Percentiles rank a stretch among this genome's conserved stretches.
phyloP scores from a whole-genome alignment of 1,140 invertebrate genomes.

The Frieseomelitta varia region DNA sequence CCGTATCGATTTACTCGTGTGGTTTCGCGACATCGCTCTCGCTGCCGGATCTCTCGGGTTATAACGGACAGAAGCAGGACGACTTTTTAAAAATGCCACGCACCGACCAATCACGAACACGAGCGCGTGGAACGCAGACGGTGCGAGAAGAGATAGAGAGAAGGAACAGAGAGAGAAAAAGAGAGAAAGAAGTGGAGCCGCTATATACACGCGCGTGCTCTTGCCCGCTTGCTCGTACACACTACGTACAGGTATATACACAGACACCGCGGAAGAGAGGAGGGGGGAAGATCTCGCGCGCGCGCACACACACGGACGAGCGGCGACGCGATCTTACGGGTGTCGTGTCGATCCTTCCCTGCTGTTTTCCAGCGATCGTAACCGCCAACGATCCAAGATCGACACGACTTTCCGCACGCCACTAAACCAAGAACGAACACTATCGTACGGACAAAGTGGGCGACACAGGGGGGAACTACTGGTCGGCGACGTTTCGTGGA shows the following conservation, averaged over 20 bases:
- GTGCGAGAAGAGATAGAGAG: constrained; percentile 1
- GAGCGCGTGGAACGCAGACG: constrained; percentile 41
- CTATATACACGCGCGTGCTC: constrained; percentile 26
- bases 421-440: background rate
- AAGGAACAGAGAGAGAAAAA: constrained; percentile 5
- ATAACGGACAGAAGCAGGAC: constrained; percentile 53
- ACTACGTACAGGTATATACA: constrained; percentile 35
- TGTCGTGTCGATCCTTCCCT: constrained; percentile 28
- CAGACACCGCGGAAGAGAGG: background rate
- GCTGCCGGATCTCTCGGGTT: constrained; percentile 35
- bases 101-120: constrained; percentile 61
- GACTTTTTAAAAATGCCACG: constrained; percentile 68
- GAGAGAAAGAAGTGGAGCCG: constrained; percentile 37
- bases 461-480: background rate
- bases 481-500: constrained; percentile 8
- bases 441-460: too few relatives aligned
- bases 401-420: background rate
- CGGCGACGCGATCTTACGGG: constrained; percentile 39
- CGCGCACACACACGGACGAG: constrained; percentile 17
- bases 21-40: constrained; percentile 45
- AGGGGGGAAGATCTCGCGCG: constrained; percentile 6
- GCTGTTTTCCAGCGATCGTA: constrained; percentile 24
- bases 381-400: constrained; percentile 20
- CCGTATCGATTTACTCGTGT: constrained; percentile 26
- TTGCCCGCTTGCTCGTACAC: constrained; percentile 20